A percentile compares a stretch with the other conserved stretches of the same genome.
These are phyloP conservation scores for Drosophila eugracilis DNA, from an alignment of 1,140 invertebrate species.

Conservation along the genomic window DNA sequence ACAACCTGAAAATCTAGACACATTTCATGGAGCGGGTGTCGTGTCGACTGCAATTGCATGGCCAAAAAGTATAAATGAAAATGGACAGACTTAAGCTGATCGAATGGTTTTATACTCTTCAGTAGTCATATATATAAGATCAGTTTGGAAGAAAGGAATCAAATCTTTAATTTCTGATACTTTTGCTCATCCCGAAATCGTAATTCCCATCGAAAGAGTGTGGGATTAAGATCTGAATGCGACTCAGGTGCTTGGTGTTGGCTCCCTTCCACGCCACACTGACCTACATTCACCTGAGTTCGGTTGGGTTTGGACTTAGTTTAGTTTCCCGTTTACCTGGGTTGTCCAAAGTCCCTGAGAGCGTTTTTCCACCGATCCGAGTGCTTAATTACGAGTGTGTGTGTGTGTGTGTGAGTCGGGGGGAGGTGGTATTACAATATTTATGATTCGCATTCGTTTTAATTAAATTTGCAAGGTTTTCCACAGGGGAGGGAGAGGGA, in stretches of 20 bases:
- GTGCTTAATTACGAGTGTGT: conserved; percentile 40
- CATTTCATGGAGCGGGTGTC: conserved; percentile 16
- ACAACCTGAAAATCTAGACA: conserved; percentile 22
- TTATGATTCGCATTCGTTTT: conserved; percentile 76
- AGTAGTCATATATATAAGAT: too few relatives aligned
- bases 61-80: conserved; percentile 7
- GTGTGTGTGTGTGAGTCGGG: background rate
- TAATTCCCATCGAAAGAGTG: too few relatives aligned
- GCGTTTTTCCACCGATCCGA: background rate
- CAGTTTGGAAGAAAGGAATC: too few relatives aligned
- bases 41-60: conserved; percentile 6
- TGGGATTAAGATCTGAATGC: conserved; percentile 22
- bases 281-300: conserved; percentile 45
- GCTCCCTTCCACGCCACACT: conserved; percentile 26
- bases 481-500: background rate
- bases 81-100: too few relatives aligned
- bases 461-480: conserved; percentile 66
- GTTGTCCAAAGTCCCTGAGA: conserved; percentile 3
- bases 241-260: conserved; percentile 22
- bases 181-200: background rate
- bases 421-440: conserved; percentile 59
- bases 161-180: too few relatives aligned
- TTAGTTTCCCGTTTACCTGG: conserved; percentile 17
- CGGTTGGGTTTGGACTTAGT: conserved; percentile 23
- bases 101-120: too few relatives aligned